A percentile compares a stretch with the other conserved stretches of the same genome.
phyloP scores from a whole-genome alignment of 2,113 vertebrate genomes.

The Cepphus grylle region DNA sequence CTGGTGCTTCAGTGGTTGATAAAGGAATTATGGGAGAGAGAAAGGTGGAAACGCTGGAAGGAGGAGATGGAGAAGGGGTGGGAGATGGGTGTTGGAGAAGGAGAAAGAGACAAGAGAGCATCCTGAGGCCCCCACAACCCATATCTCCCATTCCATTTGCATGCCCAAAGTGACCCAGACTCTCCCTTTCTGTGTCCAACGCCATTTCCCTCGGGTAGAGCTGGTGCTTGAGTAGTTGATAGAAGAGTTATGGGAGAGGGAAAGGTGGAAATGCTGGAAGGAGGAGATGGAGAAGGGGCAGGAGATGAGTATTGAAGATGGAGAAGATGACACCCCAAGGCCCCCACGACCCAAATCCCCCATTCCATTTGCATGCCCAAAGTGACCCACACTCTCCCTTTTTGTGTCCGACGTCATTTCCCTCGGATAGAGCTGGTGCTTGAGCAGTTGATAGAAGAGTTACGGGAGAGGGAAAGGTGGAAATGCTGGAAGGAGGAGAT shows the following conservation, averaged over 20 bases:
- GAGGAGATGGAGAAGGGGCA: not conserved
- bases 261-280: not conserved
- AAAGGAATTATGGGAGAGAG: too few species aligned
- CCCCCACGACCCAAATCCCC: not conserved
- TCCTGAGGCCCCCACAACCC: too few species aligned
- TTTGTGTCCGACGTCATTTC: not conserved
- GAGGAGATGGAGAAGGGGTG: not conserved
- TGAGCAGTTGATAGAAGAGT: too few species aligned
- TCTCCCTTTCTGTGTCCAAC: too few species aligned
- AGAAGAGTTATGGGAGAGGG: not conserved
- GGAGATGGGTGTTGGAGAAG: not conserved
- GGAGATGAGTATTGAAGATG: not conserved
- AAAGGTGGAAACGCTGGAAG: too few species aligned
- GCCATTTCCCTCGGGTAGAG: too few species aligned
- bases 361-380: accelerated
- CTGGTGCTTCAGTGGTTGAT: too few species aligned
- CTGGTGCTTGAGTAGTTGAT: accelerated
- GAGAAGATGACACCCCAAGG: not conserved
- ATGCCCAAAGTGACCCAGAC: too few species aligned
- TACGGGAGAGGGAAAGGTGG: too few species aligned
- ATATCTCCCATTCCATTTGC: too few species aligned
- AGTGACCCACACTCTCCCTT: not conserved
- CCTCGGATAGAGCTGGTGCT: too few species aligned
- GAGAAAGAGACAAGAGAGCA: not conserved
- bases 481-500: not conserved